Percentiles rank a stretch among this genome's conserved stretches.
These are phyloP conservation scores for Tipula vernalis DNA, from an alignment of 2,888 invertebrate genomes.

Conservation along the genomic window DNA sequence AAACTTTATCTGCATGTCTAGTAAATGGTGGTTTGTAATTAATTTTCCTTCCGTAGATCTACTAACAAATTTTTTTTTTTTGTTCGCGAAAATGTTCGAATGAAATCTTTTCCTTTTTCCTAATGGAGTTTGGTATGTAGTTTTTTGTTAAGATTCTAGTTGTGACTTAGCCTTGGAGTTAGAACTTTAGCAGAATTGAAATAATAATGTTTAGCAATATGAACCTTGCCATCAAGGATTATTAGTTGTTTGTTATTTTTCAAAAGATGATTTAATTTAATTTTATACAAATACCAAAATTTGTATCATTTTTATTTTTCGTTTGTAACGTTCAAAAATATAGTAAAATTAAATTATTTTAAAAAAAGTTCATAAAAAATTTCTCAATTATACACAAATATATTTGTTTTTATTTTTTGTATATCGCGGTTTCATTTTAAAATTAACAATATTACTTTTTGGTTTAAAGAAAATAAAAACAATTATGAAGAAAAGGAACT, in stretches of 20 bases:
- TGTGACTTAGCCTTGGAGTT: too few relatives aligned
- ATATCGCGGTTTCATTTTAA: not conserved
- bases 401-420: not conserved
- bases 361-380: conserved; percentile 1
- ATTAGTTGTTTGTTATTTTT: not conserved
- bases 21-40: too few relatives aligned
- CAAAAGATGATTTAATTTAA: not conserved
- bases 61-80: too few relatives aligned
- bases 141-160: too few relatives aligned
- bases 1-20: too few relatives aligned
- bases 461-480: not conserved
- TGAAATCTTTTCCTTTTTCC: too few relatives aligned
- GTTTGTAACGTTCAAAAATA: not conserved
- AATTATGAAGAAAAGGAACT: not conserved
- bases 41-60: too few relatives aligned
- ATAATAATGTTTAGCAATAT: too few relatives aligned
- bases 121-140: too few relatives aligned
- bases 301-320: not conserved
- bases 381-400: not conserved
- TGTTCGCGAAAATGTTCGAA: too few relatives aligned
- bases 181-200: too few relatives aligned
- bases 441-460: not conserved
- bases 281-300: not conserved
- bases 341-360: not conserved
- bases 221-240: too few relatives aligned